A percentile compares a stretch with the other conserved stretches of the same genome.
Evolutionary conservation across 2,888 invertebrate species (phyloP).

Genomic region (Luperina nickerlii): DNA sequence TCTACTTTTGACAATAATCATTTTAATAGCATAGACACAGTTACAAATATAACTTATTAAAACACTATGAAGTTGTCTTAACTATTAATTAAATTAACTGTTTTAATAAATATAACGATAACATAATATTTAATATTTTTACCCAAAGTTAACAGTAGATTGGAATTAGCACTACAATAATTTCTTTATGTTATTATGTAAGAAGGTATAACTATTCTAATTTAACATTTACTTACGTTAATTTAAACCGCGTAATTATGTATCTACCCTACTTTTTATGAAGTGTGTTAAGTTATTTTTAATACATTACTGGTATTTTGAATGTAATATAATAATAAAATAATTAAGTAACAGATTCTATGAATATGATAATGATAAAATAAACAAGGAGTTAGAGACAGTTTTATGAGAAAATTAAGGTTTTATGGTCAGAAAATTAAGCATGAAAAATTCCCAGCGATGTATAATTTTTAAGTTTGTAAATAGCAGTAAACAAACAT

Average conservation of each 20-base stretch:
- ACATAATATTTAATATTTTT: conserved; percentile 42
- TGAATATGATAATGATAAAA: background rate
- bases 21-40: conserved; percentile 56
- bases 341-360: conserved; percentile 4
- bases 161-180: conserved; percentile 31
- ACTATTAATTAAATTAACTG: conserved; percentile 41
- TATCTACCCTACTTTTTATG: conserved; percentile 23
- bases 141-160: conserved; percentile 34
- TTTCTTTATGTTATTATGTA: conserved; percentile 25
- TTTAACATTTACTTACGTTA: conserved; percentile 25
- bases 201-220: conserved; percentile 24
- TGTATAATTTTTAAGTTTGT: background rate
- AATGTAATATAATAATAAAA: background rate
- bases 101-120: conserved; percentile 45
- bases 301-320: conserved; percentile 35
- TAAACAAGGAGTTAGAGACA: background rate
- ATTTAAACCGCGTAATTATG: conserved; percentile 21
- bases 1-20: conserved; percentile 62
- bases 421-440: background rate
- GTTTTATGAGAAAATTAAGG: background rate
- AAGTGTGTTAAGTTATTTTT: conserved; percentile 22
- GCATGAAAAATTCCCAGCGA: conserved; percentile 18
- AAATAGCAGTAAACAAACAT: conserved; percentile 20
- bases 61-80: conserved; percentile 56
- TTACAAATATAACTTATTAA: conserved; percentile 54